A percentile compares a stretch with the other conserved stretches of the same genome.
These are phyloP conservation scores for Phyllotis vaccarum DNA, from an alignment of 2,797 vertebrate species.

Conservation along the genomic window DNA sequence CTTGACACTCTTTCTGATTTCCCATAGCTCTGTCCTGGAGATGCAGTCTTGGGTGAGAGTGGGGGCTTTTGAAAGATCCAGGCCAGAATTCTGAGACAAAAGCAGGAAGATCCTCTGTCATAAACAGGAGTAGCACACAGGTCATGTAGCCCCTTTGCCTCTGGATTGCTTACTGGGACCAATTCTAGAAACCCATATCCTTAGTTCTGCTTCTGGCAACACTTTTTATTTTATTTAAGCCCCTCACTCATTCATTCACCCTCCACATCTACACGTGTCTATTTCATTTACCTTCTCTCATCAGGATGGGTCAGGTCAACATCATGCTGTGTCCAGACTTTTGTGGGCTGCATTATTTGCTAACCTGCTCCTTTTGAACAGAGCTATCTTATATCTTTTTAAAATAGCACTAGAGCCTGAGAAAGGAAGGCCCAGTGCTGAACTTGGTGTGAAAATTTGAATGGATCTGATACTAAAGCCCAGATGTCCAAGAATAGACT, in stretches of 20 bases:
- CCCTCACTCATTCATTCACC: not conserved
- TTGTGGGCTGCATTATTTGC: slow-evolving; percentile 54
- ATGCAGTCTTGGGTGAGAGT: slow-evolving; percentile 29
- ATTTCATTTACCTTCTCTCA: slow-evolving; percentile 63
- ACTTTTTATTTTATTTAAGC: not conserved
- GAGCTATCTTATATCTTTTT: slow-evolving; percentile 22
- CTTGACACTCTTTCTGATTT: slow-evolving; percentile 62
- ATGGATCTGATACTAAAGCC: not conserved
- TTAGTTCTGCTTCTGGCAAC: not conserved
- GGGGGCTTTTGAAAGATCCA: not conserved
- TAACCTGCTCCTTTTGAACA: slow-evolving; percentile 64
- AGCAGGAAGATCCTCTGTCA: not conserved
- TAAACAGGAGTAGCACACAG: not conserved
- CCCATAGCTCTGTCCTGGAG: slow-evolving; percentile 71
- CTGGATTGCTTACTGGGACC: not conserved
- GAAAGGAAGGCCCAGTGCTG: slow-evolving; percentile 52
- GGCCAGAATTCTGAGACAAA: slow-evolving; percentile 6
- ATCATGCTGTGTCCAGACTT: slow-evolving; percentile 13
- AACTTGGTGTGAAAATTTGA: slow-evolving; percentile 64
- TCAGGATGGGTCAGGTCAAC: slow-evolving; percentile 43
- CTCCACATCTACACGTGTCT: slow-evolving; percentile 42
- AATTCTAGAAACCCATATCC: not conserved
- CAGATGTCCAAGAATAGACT: slow-evolving; percentile 55
- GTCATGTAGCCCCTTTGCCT: not conserved
- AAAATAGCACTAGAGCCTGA: slow-evolving; percentile 43